phyloP scores from a whole-genome alignment of 2,797 vertebrate species.

The Halcyon chelicuti region DNA sequence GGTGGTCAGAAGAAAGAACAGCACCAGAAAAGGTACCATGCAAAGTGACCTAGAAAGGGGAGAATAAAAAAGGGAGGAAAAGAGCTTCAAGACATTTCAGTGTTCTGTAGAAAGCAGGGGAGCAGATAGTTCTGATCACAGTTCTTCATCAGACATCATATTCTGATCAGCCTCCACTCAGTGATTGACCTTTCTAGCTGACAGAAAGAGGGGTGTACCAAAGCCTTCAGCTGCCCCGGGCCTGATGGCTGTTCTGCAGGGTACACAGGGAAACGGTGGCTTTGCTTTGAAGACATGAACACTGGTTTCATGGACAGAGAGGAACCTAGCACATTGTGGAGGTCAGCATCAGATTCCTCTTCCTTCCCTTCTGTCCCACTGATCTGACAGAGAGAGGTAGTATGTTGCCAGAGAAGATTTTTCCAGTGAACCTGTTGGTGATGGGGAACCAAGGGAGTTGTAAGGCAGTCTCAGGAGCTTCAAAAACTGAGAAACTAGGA shows the following conservation, averaged over 20 bases:
- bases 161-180: neutral
- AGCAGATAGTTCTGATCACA: neutral
- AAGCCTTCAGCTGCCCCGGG: neutral
- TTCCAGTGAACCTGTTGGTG: neutral
- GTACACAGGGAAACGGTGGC: neutral
- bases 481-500: neutral
- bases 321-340: neutral
- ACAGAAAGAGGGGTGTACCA: neutral
- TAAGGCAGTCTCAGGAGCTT: neutral
- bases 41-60: neutral
- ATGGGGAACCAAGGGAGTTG: neutral
- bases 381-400: neutral
- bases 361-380: neutral
- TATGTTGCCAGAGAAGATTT: neutral
- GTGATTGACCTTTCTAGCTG: neutral
- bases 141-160: neutral
- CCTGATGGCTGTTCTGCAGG: neutral
- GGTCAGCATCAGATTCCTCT: neutral
- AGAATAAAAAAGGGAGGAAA: neutral
- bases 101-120: neutral
- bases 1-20: neutral
- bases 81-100: neutral
- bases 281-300: neutral
- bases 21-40: neutral
- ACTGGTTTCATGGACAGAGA: neutral